Base-by-base conservation (phyloP, 2,888 invertebrate genomes). In the Morpho achilles region DNA sequence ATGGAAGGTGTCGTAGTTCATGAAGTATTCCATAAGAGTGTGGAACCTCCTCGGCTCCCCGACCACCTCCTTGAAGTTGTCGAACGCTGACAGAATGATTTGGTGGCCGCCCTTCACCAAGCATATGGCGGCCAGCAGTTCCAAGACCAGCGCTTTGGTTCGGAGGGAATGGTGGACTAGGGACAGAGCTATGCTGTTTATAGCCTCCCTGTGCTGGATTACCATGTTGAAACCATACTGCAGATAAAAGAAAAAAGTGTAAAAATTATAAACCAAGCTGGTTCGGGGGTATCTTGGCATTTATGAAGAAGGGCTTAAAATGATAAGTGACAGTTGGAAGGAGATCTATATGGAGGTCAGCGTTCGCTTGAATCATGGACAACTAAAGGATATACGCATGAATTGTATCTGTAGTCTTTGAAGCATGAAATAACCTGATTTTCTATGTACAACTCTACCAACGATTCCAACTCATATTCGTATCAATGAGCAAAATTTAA, bases 91-190 rank as follows among this genome's bases (percentile, higher is more conserved):
- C 56, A 99, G 92, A 69, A 99, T 99, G 76, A 99, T 98, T 87
- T 98, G 98, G 79, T 99, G 99, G n/a, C 99, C 99, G 16, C 99
- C 99, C 87, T 98, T 98, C 61, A 99, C 99, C 67, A 99, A 92
- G 84, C 99, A 99, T 71, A 99, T 98, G 63, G 99, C 99, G 0
- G 99, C 99, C 64, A 99, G 91, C 61, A 99, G 93, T 83, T 99
- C 99, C 70, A 99, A 91, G 22, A 99, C 99, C 65, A 99, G 87
- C 1, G 99, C 98, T 91, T 99, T 99, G 40, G 99, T 99, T 66
- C 99, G 94, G 67, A 99, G 92, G 79, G 98, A 98, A 85, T 97
- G 98, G 88, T 99, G 99, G 71, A 98, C 98, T 16, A 99, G 92
- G 79, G 98, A 98, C 40, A 99, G 91, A 0, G 99, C 98, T 77